A percentile compares a stretch with the other conserved stretches of the same genome.
These are phyloP conservation scores for Gnathonemus echidnorhynchus DNA, from an alignment of 2,113 vertebrate genomes.

Conservation along the genomic window DNA sequence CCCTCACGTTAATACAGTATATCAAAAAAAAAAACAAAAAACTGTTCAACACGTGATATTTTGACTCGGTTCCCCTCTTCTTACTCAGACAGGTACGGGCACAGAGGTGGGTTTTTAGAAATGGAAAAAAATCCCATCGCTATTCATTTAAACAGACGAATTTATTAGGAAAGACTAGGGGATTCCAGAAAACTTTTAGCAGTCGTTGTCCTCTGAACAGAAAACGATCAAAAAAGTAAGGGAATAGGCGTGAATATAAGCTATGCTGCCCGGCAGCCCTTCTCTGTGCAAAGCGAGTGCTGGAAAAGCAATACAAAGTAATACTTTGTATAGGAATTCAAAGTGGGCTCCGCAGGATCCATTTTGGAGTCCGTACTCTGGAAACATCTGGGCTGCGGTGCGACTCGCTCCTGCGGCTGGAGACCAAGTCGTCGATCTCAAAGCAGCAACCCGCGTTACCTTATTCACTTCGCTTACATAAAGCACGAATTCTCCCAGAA, in stretches of 20 bases:
- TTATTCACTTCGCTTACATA: not conserved
- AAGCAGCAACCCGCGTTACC: not conserved
- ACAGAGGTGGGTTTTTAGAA: not conserved
- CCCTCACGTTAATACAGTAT: not conserved
- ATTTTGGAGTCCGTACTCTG: slow-evolving; percentile 49
- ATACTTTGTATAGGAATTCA: not conserved
- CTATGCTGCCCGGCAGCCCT: not conserved
- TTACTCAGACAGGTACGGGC: not conserved
- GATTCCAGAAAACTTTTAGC: not conserved
- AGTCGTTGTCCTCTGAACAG: not conserved
- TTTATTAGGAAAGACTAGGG: not conserved
- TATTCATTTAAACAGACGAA: not conserved
- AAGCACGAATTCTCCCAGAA: not conserved
- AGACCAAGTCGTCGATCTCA: not conserved
- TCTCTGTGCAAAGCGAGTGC: not conserved
- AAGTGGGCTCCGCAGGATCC: slow-evolving; percentile 31
- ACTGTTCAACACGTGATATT: not conserved
- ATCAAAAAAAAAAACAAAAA: not conserved
- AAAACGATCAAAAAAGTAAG: not conserved
- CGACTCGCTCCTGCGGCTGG: not conserved
- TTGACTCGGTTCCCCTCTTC: not conserved
- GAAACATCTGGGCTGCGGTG: slow-evolving; percentile 58
- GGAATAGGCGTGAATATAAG: not conserved
- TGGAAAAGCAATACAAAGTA: not conserved
- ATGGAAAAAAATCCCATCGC: not conserved